phyloP scores from a whole-genome alignment of 2,888 invertebrate species.

The Limnephilus marmoratus region DNA sequence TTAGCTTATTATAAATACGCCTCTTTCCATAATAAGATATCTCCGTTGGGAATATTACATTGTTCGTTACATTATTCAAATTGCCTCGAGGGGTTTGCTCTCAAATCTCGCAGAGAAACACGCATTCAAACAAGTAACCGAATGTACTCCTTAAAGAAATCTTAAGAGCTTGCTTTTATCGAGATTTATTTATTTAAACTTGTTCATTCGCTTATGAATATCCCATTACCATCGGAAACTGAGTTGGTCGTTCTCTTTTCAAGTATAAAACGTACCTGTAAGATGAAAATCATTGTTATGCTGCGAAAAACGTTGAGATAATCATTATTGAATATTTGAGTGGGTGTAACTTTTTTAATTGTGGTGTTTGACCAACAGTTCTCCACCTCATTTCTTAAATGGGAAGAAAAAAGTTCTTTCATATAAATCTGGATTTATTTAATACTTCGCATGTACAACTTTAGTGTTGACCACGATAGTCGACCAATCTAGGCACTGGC shows the following conservation, averaged over 20 bases:
- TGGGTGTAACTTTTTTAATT: too few relatives aligned
- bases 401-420: too few relatives aligned
- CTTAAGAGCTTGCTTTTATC: background rate
- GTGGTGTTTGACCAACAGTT: too few relatives aligned
- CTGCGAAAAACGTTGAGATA: background rate
- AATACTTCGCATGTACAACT: too few relatives aligned
- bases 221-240: background rate
- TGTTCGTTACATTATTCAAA: background rate
- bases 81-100: background rate
- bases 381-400: too few relatives aligned
- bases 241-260: background rate
- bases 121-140: background rate
- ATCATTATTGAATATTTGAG: background rate
- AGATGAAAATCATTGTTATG: background rate
- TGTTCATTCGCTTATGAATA: background rate
- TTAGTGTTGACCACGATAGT: too few relatives aligned
- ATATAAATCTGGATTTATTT: too few relatives aligned
- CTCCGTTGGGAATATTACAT: background rate
- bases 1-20: background rate
- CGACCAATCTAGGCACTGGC: too few relatives aligned
- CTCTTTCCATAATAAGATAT: background rate
- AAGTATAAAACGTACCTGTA: background rate
- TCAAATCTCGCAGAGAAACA: background rate
- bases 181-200: background rate
- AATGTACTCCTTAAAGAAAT: background rate